A percentile compares a stretch with the other conserved stretches of the same genome.
Conservation (phyloP, 2,888 invertebrate genomes). For the Trissolcus japonicus region DNA sequence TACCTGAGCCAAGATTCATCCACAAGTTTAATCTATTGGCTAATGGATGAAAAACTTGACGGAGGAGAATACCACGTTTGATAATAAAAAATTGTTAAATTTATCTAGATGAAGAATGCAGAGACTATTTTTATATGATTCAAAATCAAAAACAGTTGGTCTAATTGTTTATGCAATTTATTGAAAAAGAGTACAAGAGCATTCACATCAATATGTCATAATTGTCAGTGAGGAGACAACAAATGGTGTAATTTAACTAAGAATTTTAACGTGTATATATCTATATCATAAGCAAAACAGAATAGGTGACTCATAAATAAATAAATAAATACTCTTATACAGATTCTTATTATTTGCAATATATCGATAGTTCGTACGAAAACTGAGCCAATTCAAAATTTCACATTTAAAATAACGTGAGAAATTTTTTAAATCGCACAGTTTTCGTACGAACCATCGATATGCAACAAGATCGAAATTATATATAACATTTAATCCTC, state of each 20-base stretch:
- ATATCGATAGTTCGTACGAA: no score
- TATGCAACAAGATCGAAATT: no score
- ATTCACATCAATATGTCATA: background rate
- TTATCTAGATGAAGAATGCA: background rate
- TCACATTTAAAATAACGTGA: no score
- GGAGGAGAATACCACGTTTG: slow-evolving; percentile 84
- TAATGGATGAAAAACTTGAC: slow-evolving; percentile 83
- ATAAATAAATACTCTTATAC: background rate
- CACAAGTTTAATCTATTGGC: slow-evolving; percentile 79
- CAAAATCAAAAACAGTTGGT: background rate
- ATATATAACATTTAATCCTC: background rate
- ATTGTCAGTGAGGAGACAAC: background rate
- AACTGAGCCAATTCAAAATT: no score
- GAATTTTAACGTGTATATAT: background rate
- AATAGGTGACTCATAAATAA: background rate
- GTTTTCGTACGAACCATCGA: no score
- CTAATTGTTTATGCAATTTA: background rate
- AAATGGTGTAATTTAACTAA: background rate
- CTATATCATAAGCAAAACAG: background rate
- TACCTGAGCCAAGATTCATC: slow-evolving; percentile 84
- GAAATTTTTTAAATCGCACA: no score
- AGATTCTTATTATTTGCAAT: no score
- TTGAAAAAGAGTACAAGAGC: slow-evolving; percentile 10
- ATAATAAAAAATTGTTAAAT: slow-evolving; percentile 43
- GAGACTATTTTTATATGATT: background rate